These are phyloP conservation scores for Chionoecetes opilio DNA, from an alignment of 1,140 invertebrate genomes.

Conservation along the genomic window DNA sequence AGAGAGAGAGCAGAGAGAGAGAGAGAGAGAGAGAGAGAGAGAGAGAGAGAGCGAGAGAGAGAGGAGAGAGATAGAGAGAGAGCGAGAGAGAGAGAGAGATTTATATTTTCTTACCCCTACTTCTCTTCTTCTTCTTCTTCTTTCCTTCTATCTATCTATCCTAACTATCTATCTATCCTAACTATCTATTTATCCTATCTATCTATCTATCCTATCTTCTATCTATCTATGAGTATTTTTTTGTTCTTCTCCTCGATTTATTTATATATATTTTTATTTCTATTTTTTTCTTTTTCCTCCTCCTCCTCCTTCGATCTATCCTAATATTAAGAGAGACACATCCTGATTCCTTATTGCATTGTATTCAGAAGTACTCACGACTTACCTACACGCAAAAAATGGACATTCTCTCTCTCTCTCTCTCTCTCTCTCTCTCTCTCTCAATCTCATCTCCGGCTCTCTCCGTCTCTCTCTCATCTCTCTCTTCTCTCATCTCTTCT, in stretches of 20 bases:
- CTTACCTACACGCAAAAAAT: no score
- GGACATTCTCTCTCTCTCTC: constrained; percentile 3
- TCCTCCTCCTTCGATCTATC: no score
- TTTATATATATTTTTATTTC: neutral
- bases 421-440: neutral
- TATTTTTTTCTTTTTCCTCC: neutral
- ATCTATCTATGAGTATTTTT: neutral
- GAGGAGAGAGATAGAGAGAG: neutral
- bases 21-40: no score
- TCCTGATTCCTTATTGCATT: no score
- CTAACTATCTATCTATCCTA: no score
- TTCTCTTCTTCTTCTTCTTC: no score
- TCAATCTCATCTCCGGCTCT: neutral
- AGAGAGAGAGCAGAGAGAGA: no score
- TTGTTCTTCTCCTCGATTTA: neutral
- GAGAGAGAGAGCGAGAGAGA: neutral
- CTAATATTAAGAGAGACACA: no score
- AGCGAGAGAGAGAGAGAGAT: neutral
- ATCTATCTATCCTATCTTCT: neutral
- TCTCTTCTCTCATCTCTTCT: neutral
- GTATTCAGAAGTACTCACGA: no score
- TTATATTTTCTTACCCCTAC: no score
- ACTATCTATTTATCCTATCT: neutral
- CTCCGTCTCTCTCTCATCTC: neutral
- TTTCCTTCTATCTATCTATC: no score